Percentiles rank a stretch among this genome's conserved stretches.
Conservation (phyloP, 2,797 vertebrate species). For the Cryptoprocta ferox region DNA sequence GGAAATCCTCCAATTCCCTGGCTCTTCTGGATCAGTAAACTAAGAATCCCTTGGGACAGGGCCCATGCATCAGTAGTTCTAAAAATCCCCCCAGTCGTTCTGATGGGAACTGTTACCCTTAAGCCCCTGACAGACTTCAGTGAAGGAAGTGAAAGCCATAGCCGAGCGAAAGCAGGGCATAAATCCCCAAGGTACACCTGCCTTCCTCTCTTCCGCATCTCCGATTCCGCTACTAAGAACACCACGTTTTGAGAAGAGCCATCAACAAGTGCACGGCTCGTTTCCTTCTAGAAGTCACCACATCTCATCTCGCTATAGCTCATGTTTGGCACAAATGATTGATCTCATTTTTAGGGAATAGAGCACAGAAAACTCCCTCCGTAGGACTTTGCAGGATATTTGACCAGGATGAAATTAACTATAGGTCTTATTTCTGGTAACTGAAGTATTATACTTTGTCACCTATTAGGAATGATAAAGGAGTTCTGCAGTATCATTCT, state of each 20-base stretch:
- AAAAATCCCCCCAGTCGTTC: conserved; percentile 32
- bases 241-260: background rate
- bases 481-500: background rate
- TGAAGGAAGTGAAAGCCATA: conserved; percentile 67
- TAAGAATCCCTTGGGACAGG: background rate
- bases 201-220: conserved; percentile 50
- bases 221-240: background rate
- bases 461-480: background rate
- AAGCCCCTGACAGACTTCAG: background rate
- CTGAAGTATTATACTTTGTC: background rate
- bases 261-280: background rate
- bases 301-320: background rate
- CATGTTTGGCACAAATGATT: background rate
- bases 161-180: background rate
- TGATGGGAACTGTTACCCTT: conserved; percentile 47
- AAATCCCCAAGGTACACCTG: background rate
- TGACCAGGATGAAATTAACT: background rate
- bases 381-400: background rate
- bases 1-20: background rate
- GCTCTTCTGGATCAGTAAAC: background rate
- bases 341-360: background rate
- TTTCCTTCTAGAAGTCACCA: conserved; percentile 49
- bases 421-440: background rate
- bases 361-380: background rate
- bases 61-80: background rate